phyloP scores from a whole-genome alignment of 2,797 vertebrate species.

The Eulemur albifrons region DNA sequence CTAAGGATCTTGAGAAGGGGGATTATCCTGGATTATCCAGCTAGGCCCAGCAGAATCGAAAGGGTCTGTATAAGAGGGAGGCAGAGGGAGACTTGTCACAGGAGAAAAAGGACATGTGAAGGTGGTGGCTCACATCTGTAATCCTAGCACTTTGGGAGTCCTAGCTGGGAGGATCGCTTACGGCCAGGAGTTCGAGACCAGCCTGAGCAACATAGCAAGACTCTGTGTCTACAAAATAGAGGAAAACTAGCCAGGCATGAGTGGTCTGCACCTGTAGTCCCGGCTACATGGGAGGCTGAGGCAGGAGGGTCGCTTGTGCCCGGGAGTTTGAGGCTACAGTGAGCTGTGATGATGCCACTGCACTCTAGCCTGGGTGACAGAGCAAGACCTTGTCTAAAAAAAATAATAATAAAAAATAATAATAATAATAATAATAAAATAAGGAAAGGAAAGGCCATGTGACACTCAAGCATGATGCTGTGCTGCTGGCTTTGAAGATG shows the following conservation, averaged over 20 bases:
- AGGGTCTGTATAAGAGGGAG: too few species aligned
- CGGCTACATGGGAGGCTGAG: neutral
- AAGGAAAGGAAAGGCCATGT: too few species aligned
- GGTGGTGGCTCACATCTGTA: too few species aligned
- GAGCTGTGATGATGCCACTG: too few species aligned
- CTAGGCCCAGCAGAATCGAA: too few species aligned
- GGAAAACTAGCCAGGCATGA: neutral
- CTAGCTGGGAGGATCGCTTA: neutral
- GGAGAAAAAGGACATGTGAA: too few species aligned
- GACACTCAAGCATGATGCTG: too few species aligned
- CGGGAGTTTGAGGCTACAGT: too few species aligned
- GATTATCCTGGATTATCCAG: too few species aligned
- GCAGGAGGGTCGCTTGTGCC: too few species aligned
- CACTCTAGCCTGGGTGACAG: neutral
- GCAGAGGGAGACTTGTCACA: too few species aligned
- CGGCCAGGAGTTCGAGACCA: neutral
- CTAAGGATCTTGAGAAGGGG: neutral
- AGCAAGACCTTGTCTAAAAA: neutral
- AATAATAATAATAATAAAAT: neutral
- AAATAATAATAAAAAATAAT: neutral
- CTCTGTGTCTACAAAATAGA: neutral
- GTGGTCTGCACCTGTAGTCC: neutral
- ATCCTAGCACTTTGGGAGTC: neutral
- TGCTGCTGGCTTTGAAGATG: too few species aligned
- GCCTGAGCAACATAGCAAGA: neutral